A percentile compares a stretch with the other conserved stretches of the same genome.
Conservation (phyloP, 2,113 vertebrate species). For the Gadus macrocephalus region DNA sequence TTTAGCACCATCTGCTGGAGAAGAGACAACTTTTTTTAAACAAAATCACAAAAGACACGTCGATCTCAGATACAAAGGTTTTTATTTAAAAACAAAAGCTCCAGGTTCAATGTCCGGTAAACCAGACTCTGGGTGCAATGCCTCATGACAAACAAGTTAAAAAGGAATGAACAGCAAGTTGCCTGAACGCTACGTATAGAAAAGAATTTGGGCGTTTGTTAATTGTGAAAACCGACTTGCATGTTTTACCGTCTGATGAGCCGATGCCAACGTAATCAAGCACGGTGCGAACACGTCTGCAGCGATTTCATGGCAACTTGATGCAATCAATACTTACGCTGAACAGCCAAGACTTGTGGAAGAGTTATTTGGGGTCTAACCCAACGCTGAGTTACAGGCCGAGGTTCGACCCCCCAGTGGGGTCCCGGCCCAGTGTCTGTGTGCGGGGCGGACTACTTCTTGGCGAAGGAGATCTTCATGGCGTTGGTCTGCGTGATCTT, state of each 20-base stretch:
- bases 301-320: background rate
- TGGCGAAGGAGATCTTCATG: constrained; percentile 95
- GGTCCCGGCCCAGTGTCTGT: background rate
- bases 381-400: background rate
- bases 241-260: background rate
- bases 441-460: constrained; percentile 71
- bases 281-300: background rate
- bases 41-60: background rate
- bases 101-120: constrained; percentile 88
- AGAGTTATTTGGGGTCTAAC: background rate
- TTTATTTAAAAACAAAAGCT: constrained; percentile 77
- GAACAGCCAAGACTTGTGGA: constrained; percentile 7
- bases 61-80: constrained; percentile 8
- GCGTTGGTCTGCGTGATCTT: constrained; percentile 90
- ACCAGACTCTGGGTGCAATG: constrained; percentile 94
- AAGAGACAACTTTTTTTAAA: background rate
- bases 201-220: background rate
- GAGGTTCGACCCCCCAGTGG: background rate
- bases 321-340: constrained; percentile 50
- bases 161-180: constrained; percentile 13
- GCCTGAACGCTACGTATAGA: background rate
- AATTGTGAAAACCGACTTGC: too few relatives aligned
- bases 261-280: too few relatives aligned
- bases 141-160: constrained; percentile 53
- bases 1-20: background rate